A percentile compares a stretch with the other conserved stretches of the same genome.
Conservation (phyloP, 2,888 invertebrate genomes). For the Acleris sparsana region DNA sequence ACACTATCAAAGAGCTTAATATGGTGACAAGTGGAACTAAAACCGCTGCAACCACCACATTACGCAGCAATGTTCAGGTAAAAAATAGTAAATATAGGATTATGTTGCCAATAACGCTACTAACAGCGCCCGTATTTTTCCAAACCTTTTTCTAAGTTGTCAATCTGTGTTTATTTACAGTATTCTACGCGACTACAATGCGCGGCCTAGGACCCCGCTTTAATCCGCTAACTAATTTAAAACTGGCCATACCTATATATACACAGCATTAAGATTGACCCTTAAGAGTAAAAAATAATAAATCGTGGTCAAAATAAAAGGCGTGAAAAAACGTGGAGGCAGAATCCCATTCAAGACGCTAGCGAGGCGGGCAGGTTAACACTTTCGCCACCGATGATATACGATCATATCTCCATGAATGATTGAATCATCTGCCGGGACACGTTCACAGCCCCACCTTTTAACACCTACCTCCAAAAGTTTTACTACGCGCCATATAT, state of each 20-base stretch:
- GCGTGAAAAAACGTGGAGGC: conserved; percentile 55
- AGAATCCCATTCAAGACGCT: conserved; percentile 63
- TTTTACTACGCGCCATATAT: conserved; percentile 80
- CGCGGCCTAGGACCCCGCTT: conserved; percentile 44
- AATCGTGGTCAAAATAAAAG: conserved; percentile 66
- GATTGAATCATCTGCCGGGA: conserved; percentile 80
- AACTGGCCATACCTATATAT: conserved; percentile 45
- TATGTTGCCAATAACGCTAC: too few species aligned
- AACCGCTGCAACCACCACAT: too few species aligned
- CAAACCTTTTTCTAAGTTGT: not conserved
- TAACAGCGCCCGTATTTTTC: not conserved
- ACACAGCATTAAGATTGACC: conserved; percentile 45
- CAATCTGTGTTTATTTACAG: conserved; percentile 47
- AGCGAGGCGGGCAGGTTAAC: conserved; percentile 62
- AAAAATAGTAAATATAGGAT: too few species aligned
- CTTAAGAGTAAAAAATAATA: conserved; percentile 57
- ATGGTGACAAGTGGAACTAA: too few species aligned
- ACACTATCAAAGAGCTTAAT: too few species aligned
- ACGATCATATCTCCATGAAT: conserved; percentile 80
- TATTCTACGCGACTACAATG: conserved; percentile 41
- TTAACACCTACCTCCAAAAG: conserved; percentile 81
- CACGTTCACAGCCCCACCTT: conserved; percentile 76
- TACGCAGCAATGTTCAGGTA: too few species aligned
- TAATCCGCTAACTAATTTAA: conserved; percentile 50
- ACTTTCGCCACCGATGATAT: conserved; percentile 79